A percentile compares a stretch with the other conserved stretches of the same genome.
Evolutionary conservation across 2,113 vertebrate species (phyloP).

Genomic region (Centropus unirufus): DNA sequence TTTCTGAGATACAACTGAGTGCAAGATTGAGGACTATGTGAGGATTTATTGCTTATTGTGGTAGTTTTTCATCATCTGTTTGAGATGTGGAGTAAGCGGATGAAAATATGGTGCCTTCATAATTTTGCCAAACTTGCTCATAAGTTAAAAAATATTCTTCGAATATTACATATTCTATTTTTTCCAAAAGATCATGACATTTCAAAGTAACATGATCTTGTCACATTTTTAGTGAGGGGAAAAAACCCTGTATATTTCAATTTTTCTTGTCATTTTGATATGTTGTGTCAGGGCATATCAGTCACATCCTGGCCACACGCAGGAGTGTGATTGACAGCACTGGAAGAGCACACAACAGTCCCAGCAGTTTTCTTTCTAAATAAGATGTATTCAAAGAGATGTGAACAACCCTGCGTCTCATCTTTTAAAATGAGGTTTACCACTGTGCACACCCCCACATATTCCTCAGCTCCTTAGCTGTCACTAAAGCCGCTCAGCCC

Average conservation of each 20-base stretch:
- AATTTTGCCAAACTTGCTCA: not conserved
- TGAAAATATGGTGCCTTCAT: not conserved
- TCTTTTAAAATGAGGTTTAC: conserved; percentile 25
- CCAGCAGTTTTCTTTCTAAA: not conserved
- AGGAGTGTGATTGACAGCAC: conserved; percentile 1
- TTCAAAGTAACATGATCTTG: not conserved
- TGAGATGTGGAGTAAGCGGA: not conserved
- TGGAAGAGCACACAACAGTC: not conserved
- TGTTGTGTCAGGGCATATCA: conserved; percentile 10
- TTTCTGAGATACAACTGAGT: not conserved
- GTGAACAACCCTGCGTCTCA: not conserved
- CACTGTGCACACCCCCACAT: no score
- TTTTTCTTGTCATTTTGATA: not conserved
- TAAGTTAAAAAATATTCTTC: not conserved
- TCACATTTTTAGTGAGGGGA: not conserved
- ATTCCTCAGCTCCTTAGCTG: not conserved
- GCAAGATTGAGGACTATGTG: not conserved
- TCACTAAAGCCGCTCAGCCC: not conserved
- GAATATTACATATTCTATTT: not conserved
- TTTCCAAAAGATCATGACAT: not conserved
- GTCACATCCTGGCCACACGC: not conserved
- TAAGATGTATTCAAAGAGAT: not conserved
- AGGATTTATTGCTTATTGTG: not conserved
- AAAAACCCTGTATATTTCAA: not conserved
- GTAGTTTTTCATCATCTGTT: not conserved